Evolutionary conservation across 2,797 vertebrate genomes (phyloP).

Genomic region (Pipistrellus pipistrellus): DNA sequence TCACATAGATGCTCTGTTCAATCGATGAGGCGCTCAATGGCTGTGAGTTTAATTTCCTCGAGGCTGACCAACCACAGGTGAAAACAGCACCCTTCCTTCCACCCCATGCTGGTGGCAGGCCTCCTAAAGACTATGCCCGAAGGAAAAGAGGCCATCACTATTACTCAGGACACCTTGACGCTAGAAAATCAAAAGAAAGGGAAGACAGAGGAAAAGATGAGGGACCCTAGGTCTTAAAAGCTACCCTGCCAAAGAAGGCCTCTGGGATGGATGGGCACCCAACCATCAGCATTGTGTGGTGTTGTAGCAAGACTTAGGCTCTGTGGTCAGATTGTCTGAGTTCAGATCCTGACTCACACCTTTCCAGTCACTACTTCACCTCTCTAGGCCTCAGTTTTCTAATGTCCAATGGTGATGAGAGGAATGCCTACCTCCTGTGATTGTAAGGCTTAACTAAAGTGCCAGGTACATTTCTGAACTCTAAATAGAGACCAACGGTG

Average conservation of each 20-base stretch:
- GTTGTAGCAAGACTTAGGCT: neutral
- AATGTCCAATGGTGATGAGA: neutral
- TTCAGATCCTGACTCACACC: neutral
- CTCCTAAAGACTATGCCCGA: neutral
- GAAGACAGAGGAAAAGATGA: neutral
- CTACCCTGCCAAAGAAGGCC: neutral
- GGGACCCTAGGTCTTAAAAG: neutral
- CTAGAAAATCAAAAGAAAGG: neutral
- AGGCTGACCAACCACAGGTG: neutral
- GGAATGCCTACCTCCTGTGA: neutral
- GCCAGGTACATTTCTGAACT: neutral
- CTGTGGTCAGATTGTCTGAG: neutral
- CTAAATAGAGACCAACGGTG: neutral
- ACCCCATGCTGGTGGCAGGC: neutral
- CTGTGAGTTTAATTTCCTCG: neutral
- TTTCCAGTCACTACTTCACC: neutral
- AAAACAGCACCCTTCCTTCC: neutral
- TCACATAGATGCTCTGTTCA: neutral
- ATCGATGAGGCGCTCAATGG: neutral
- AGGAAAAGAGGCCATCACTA: neutral
- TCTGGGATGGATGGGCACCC: neutral
- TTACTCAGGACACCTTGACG: neutral
- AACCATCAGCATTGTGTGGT: neutral
- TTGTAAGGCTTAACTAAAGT: neutral
- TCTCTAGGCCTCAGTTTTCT: constrained; percentile 34